Conservation (phyloP, 2,797 vertebrate genomes). For the Argentina silus region DNA sequence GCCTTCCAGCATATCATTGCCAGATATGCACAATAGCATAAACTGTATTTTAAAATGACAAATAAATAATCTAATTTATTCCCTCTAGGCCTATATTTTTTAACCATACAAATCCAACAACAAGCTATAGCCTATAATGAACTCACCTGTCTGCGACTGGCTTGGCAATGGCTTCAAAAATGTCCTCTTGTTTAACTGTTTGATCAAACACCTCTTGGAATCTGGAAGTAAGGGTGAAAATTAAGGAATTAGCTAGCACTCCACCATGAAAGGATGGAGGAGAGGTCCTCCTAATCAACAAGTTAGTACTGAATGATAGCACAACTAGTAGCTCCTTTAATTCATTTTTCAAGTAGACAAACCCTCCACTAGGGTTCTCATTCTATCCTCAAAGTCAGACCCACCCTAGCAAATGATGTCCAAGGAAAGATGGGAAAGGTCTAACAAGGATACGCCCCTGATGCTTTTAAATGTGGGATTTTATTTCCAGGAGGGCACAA, state of each 20-base stretch:
- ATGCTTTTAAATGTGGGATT: conserved; percentile 69
- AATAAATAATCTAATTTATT: not conserved
- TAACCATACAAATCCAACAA: not conserved
- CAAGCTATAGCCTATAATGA: not conserved
- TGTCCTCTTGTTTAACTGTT: conserved; percentile 86
- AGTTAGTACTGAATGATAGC: too few relatives aligned
- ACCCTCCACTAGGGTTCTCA: too few relatives aligned
- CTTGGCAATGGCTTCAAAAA: conserved; percentile 92
- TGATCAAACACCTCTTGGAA: conserved; percentile 95
- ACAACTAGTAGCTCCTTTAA: too few relatives aligned
- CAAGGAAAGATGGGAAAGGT: conserved; percentile 52
- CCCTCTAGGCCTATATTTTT: too few relatives aligned
- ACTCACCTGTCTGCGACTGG: conserved; percentile 94
- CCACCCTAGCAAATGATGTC: conserved; percentile 44
- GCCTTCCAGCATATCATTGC: not conserved
- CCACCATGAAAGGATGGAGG: not conserved
- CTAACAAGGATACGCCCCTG: conserved; percentile 55
- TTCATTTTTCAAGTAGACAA: too few relatives aligned
- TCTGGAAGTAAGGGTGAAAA: conserved; percentile 68
- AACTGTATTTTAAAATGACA: not conserved
- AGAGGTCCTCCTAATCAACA: not conserved
- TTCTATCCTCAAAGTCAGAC: conserved; percentile 53
- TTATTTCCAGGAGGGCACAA: conserved; percentile 68
- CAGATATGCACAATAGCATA: not conserved
- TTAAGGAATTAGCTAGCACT: not conserved